These are phyloP conservation scores for Hydra vulgaris DNA, from an alignment of 30 jellyfish, hydroid and myxozoan genomes.

Conservation along the genomic window DNA sequence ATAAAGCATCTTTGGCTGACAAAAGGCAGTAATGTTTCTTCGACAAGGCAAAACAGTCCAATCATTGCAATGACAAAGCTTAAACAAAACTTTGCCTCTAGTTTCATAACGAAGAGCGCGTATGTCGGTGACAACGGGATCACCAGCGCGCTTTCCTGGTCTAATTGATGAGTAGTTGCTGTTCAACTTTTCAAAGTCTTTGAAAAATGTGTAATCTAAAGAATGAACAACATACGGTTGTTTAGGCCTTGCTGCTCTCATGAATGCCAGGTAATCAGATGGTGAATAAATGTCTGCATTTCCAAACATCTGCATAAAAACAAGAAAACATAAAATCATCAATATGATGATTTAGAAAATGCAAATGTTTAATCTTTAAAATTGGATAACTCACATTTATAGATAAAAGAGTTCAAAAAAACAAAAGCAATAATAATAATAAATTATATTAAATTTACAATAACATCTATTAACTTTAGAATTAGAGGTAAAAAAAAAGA, in stretches of 20 bases:
- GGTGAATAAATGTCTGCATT: background rate
- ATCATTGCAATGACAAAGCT: background rate
- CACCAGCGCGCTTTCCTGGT: background rate
- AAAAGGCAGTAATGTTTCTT: background rate
- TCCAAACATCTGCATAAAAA: background rate
- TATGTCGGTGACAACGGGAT: background rate
- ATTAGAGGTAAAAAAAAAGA: background rate
- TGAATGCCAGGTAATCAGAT: background rate
- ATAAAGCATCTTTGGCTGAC: background rate
- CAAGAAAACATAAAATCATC: background rate
- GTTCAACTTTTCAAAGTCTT: background rate
- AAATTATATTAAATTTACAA: background rate
- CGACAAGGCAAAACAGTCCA: background rate
- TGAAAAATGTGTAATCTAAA: background rate
- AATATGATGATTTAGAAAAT: background rate
- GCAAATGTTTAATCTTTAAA: background rate
- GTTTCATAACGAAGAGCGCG: background rate
- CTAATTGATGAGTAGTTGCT: background rate
- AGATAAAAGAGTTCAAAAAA: background rate
- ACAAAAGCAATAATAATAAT: background rate
- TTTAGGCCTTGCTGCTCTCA: background rate
- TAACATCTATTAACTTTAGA: background rate
- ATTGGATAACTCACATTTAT: background rate
- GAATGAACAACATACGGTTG: background rate
- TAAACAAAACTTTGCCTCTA: background rate